Base-by-base conservation (phyloP, 1,140 invertebrate genomes). In the Anthonomus grandis region DNA sequence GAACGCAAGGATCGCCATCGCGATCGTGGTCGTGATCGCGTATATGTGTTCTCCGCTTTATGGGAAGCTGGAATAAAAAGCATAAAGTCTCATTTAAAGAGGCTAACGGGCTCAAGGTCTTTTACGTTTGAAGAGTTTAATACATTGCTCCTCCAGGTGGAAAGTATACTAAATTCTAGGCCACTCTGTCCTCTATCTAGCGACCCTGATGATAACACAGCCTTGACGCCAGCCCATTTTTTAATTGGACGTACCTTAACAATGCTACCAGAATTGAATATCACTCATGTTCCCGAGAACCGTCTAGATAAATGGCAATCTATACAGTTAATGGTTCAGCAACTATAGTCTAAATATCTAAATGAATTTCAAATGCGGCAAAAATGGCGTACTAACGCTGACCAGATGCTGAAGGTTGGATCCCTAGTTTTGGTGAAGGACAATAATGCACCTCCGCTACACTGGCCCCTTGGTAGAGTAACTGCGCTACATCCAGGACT, bases 51-150 rank as follows among this genome's bases (percentile, higher is more conserved):
- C n/a, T n/a, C n/a, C n/a, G 57, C 37, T 9, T 12, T 66, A 2
- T 64, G 60, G 63, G 64, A 55, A 22, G 8, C 56, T 13, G 23
- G 13, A 3, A 17, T 50, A 21, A 44, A 44, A 22, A 21, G 17
- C 4, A 8, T 18, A 4, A 44, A 44, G 21, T 23, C 5, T 15
- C 21, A 52, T 55, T 48, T 75, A 2, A 22, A 55, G n/a, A 54
- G 66, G 2, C 52, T 62, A 13, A n/a, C 31, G 9, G 37, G 39
- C 9, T 4, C 18, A 31, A 21, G n/a, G 12, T 6, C 3, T 13
- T 27, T 50, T 15, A 36, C 9, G 2, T 50, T 25, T 54, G 49
- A 58, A 23, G 21, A 44, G 9, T 44, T 51, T 44, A n/a, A 4
- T 4, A 44, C 39, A 6, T 5, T 52, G 9, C 12, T 50, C 36